A percentile compares a stretch with the other conserved stretches of the same genome.
These are phyloP conservation scores for Hoplodrina blanda DNA, from an alignment of 2,888 invertebrate species.

Conservation along the genomic window DNA sequence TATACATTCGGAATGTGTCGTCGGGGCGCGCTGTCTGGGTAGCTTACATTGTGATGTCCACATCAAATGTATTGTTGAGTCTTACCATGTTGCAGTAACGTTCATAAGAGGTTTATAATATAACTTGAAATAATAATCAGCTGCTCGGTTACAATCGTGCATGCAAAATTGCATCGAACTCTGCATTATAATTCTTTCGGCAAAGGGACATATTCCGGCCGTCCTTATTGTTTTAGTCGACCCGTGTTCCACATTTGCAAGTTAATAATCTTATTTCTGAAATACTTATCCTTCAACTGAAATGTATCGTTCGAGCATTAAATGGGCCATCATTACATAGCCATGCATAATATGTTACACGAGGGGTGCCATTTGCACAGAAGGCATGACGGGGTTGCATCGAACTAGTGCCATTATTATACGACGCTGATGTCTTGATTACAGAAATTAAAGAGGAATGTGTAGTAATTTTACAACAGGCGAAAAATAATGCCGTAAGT, in stretches of 20 bases:
- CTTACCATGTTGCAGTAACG: slow-evolving; percentile 57
- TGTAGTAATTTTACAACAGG: slow-evolving; percentile 67
- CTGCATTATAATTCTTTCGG: slow-evolving; percentile 51
- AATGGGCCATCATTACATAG: slow-evolving; percentile 56
- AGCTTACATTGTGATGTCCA: slow-evolving; percentile 86
- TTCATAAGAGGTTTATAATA: slow-evolving; percentile 64
- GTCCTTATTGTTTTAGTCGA: slow-evolving; percentile 48
- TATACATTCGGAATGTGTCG: slow-evolving; percentile 78
- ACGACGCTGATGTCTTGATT: slow-evolving; percentile 59
- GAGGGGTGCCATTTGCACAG: slow-evolving; percentile 65
- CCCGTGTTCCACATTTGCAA: slow-evolving; percentile 41
- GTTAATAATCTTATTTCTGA: slow-evolving; percentile 32
- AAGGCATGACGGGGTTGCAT: slow-evolving; percentile 69
- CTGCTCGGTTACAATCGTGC: slow-evolving; percentile 63
- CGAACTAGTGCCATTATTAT: slow-evolving; percentile 51
- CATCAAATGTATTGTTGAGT: slow-evolving; percentile 73
- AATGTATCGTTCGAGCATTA: slow-evolving; percentile 28
- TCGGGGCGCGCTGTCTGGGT: slow-evolving; percentile 76
- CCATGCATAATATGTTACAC: slow-evolving; percentile 49
- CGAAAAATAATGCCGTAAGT: slow-evolving; percentile 77
- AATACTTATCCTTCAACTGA: slow-evolving; percentile 24
- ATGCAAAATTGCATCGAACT: slow-evolving; percentile 68
- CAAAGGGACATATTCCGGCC: slow-evolving; percentile 29
- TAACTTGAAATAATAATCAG: slow-evolving; percentile 40
- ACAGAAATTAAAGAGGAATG: slow-evolving; percentile 63